phyloP scores from a whole-genome alignment of 2,113 vertebrate genomes.

The Tetraodon nigroviridis region DNA sequence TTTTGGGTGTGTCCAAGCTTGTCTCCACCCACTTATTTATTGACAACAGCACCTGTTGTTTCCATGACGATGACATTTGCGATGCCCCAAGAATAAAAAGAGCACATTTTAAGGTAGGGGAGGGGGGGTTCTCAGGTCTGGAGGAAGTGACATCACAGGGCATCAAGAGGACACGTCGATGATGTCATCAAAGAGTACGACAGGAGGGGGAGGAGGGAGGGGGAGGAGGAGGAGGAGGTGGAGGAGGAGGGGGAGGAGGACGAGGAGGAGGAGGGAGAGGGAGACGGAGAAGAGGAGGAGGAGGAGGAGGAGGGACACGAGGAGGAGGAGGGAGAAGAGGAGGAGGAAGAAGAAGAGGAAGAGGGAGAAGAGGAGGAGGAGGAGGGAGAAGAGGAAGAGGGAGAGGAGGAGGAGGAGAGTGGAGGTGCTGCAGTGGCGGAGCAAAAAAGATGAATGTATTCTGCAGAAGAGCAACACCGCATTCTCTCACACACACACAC shows the following conservation, averaged over 20 bases:
- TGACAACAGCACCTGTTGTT: conserved; percentile 41
- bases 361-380: too few relatives aligned
- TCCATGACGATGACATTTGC: conserved; percentile 44
- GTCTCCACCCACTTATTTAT: conserved; percentile 42
- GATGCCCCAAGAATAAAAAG: conserved; percentile 20
- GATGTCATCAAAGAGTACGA: conserved; percentile 55
- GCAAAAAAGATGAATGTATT: conserved; percentile 42
- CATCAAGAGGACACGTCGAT: conserved; percentile 42
- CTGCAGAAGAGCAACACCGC: conserved; percentile 26
- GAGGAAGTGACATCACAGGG: conserved; percentile 49
- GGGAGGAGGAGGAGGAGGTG: too few relatives aligned
- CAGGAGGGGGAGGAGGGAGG: too few relatives aligned
- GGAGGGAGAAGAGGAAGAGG: not conserved
- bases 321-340: too few relatives aligned
- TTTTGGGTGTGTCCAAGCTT: too few relatives aligned
- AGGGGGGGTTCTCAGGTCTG: conserved; percentile 9
- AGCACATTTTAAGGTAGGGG: not conserved
- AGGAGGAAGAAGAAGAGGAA: too few relatives aligned
- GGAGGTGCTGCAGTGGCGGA: conserved; percentile 30
- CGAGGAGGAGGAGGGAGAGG: too few relatives aligned
- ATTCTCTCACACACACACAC: conserved; percentile 24
- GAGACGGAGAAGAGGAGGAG: too few relatives aligned
- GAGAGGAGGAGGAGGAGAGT: not conserved
- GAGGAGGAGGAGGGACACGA: too few relatives aligned
- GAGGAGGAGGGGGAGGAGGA: too few relatives aligned